These are phyloP conservation scores for Corythucha ciliata DNA, from an alignment of 2,888 invertebrate species.

Conservation along the genomic window DNA sequence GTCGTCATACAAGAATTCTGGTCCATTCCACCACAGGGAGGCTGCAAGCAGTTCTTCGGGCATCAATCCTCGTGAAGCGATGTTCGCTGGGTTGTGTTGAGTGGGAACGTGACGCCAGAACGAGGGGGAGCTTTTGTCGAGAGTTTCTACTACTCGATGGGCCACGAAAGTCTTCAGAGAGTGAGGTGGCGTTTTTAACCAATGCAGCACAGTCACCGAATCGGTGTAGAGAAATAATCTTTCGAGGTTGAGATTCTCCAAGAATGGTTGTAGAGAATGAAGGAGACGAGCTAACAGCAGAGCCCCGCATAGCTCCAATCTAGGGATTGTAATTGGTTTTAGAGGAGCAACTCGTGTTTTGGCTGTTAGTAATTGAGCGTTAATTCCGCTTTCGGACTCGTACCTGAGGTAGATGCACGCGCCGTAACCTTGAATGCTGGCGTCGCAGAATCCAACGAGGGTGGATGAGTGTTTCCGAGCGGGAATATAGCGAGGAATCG, in stretches of 20 bases:
- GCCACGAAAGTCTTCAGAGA: constrained; percentile 33
- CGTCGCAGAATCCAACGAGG: constrained; percentile 21
- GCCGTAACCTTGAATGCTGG: constrained; percentile 16
- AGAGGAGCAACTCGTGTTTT: constrained; percentile 31
- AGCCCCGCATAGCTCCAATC: constrained; percentile 13
- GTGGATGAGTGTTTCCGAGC: not conserved
- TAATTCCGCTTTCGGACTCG: constrained; percentile 4
- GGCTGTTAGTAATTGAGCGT: constrained; percentile 14
- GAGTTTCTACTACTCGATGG: constrained; percentile 37
- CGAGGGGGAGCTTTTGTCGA: not conserved
- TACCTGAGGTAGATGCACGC: constrained; percentile 15
- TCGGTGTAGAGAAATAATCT: constrained; percentile 24
- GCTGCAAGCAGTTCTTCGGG: constrained; percentile 11
- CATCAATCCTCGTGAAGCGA: constrained; percentile 17
- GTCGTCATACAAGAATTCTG: constrained; percentile 7
- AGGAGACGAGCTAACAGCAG: not conserved
- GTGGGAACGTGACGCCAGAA: constrained; percentile 21
- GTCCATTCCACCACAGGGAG: constrained; percentile 24
- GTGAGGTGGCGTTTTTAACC: constrained; percentile 32
- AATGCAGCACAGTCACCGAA: constrained; percentile 33
- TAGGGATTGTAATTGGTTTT: constrained; percentile 24
- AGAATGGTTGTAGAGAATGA: constrained; percentile 1
- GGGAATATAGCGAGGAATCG: constrained; percentile 9
- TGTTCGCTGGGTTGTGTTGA: constrained; percentile 22
- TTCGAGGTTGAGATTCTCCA: not conserved